Percentiles rank a stretch among this genome's conserved stretches.
Evolutionary conservation across 2,888 invertebrate species (phyloP).

Genomic region (Apodemia duryi): DNA sequence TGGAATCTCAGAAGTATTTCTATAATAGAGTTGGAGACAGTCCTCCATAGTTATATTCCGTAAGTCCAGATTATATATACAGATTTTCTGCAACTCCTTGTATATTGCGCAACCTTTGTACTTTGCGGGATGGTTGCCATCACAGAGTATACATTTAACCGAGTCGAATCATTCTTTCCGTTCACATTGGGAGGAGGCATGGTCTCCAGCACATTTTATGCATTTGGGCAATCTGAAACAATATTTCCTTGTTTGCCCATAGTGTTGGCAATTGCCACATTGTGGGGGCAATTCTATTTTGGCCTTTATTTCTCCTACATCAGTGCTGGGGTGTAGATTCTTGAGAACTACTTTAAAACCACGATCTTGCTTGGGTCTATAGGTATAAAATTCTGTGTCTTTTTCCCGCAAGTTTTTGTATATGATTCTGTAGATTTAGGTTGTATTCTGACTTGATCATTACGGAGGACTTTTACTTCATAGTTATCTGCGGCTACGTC

Average conservation of each 20-base stretch:
- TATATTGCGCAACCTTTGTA: conserved; percentile 32
- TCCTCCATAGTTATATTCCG: neutral
- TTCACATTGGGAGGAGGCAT: conserved; percentile 23
- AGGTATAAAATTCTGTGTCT: conserved; percentile 27
- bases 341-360: conserved; percentile 23
- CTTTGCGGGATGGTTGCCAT: conserved; percentile 34
- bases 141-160: conserved; percentile 33
- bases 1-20: too few species aligned
- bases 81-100: conserved; percentile 28
- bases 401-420: conserved; percentile 20
- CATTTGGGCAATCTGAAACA: conserved; percentile 31
- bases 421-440: conserved; percentile 22
- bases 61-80: neutral
- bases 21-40: neutral
- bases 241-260: conserved; percentile 33
- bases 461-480: conserved; percentile 1
- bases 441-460: conserved; percentile 13
- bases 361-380: conserved; percentile 27
- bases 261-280: too few species aligned
- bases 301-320: conserved; percentile 23
- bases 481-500: neutral
- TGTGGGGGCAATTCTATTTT: conserved; percentile 19
- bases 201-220: conserved; percentile 32
- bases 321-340: conserved; percentile 27
- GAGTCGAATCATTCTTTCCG: conserved; percentile 27